Evolutionary conservation across 2,797 vertebrate species (phyloP).

Genomic region (Tragelaphus eurycerus): DNA sequence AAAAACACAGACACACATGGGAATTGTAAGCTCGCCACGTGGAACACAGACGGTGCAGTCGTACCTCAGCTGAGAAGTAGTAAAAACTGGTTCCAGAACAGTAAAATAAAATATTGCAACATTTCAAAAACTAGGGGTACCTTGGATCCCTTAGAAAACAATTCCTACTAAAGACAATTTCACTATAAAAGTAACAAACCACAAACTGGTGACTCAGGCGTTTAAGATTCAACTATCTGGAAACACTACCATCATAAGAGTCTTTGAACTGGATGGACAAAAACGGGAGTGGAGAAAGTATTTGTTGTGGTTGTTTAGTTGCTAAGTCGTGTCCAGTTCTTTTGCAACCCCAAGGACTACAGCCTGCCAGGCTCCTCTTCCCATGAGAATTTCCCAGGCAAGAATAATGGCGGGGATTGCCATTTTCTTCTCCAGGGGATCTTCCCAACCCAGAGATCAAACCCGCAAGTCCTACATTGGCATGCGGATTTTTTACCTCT

Average conservation of each 20-base stretch:
- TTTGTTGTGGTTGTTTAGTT: neutral
- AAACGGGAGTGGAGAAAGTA: neutral
- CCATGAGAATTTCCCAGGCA: neutral
- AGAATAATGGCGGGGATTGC: neutral
- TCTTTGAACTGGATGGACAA: neutral
- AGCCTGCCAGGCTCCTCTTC: neutral
- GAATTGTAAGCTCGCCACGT: neutral
- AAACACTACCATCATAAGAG: neutral
- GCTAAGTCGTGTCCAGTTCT: neutral
- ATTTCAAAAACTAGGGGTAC: neutral
- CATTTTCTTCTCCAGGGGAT: neutral
- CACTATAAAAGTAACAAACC: neutral
- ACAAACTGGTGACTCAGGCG: neutral
- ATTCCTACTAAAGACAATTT: neutral
- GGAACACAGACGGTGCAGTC: neutral
- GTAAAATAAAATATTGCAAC: neutral
- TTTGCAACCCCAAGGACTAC: neutral
- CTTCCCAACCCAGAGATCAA: neutral
- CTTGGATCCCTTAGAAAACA: neutral
- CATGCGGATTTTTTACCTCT: neutral
- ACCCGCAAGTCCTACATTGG: neutral
- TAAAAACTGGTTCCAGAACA: neutral
- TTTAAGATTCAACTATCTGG: neutral
- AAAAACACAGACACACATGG: neutral
- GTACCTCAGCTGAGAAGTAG: neutral